phyloP scores from a whole-genome alignment of 2,888 invertebrate genomes.

The Parnassius apollo region DNA sequence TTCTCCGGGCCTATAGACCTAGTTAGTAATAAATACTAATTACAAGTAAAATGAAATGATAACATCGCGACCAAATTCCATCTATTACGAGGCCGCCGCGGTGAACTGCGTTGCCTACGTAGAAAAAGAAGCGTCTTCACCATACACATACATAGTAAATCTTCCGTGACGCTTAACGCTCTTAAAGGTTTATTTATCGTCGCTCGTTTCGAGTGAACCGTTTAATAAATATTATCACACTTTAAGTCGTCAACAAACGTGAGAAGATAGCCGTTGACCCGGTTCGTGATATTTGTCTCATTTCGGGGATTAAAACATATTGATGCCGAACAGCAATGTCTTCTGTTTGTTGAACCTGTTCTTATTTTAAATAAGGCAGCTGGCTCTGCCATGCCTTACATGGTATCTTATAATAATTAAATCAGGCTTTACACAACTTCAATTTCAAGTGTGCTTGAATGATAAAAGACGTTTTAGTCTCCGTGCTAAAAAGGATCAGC shows the following conservation, averaged over 20 bases:
- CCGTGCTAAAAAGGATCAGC: slow-evolving; percentile 53
- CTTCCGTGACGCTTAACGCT: slow-evolving; percentile 75
- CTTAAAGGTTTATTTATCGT: slow-evolving; percentile 73
- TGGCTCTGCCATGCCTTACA: slow-evolving; percentile 51
- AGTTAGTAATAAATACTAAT: slow-evolving; percentile 77
- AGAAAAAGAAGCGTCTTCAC: slow-evolving; percentile 59
- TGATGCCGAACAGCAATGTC: slow-evolving; percentile 60
- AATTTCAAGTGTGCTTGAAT: slow-evolving; percentile 64
- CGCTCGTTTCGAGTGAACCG: slow-evolving; percentile 70
- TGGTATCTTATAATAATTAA: slow-evolving; percentile 69
- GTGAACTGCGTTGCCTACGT: slow-evolving; percentile 40
- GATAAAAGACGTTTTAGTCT: slow-evolving; percentile 68
- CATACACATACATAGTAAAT: slow-evolving; percentile 72
- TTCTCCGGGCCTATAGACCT: slow-evolving; percentile 46
- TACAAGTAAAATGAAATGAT: slow-evolving; percentile 77
- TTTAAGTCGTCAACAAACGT: slow-evolving; percentile 78
- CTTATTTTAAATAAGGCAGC: slow-evolving; percentile 68
- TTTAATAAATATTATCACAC: slow-evolving; percentile 81
- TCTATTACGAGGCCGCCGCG: slow-evolving; percentile 52
- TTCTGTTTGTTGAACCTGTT: slow-evolving; percentile 70
- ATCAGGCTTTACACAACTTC: slow-evolving; percentile 61
- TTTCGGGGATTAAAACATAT: slow-evolving; percentile 75
- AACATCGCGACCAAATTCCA: slow-evolving; percentile 69
- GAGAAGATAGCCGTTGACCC: slow-evolving; percentile 79
- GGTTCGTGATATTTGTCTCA: slow-evolving; percentile 78